phyloP scores from a whole-genome alignment of 1,140 invertebrate species.

The Piezodorus guildinii region DNA sequence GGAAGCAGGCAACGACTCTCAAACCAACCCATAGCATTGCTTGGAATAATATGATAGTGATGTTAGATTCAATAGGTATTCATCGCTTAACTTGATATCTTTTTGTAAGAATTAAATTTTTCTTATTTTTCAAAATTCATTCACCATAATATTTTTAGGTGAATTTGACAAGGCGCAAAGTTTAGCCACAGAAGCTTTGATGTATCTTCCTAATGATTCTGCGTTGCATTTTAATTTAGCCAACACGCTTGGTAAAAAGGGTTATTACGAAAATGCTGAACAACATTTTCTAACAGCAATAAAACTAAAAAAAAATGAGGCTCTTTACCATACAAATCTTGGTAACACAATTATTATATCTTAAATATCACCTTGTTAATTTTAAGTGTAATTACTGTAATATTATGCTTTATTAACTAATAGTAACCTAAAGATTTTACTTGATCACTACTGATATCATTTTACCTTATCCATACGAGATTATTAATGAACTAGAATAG shows the following conservation, averaged over 20 bases:
- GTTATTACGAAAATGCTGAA: slow-evolving; percentile 66
- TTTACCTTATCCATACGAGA: no score
- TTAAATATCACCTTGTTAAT: no score
- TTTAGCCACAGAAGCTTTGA: slow-evolving; percentile 53
- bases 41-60: slow-evolving; percentile 83
- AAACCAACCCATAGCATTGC: slow-evolving; percentile 68
- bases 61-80: slow-evolving; percentile 70
- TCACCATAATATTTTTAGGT: slow-evolving; percentile 39
- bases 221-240: slow-evolving; percentile 75
- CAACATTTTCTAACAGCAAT: slow-evolving; percentile 66
- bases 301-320: slow-evolving; percentile 48
- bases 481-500: no score
- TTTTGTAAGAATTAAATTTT: neutral
- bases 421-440: no score
- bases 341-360: slow-evolving; percentile 39
- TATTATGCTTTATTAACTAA: no score
- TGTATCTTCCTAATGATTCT: slow-evolving; percentile 54
- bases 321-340: slow-evolving; percentile 72
- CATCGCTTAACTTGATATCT: neutral
- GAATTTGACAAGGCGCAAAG: slow-evolving; percentile 53
- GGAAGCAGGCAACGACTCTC: slow-evolving; percentile 65
- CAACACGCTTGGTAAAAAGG: slow-evolving; percentile 75
- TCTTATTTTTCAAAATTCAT: neutral
- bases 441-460: no score
- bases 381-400: no score